These are phyloP conservation scores for Ophion ventricosus DNA, from an alignment of 2,888 invertebrate species.

Conservation along the genomic window DNA sequence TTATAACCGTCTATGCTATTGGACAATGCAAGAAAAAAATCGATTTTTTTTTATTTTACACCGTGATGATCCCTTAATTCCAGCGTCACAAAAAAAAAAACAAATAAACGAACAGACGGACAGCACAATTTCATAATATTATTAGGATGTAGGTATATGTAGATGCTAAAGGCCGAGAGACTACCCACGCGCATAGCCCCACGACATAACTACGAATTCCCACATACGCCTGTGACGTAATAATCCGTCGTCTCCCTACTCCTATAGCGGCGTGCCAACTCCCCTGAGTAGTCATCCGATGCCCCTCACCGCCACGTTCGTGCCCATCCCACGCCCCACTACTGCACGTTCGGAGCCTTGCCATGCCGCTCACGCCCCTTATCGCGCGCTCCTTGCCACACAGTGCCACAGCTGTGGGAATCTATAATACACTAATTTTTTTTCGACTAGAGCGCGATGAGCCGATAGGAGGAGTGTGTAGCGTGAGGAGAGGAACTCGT, in stretches of 20 bases:
- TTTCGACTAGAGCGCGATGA: background rate
- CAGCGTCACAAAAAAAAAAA: too few relatives aligned
- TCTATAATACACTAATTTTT: too few relatives aligned
- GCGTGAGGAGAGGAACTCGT: conserved; percentile 54
- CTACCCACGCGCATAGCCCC: conserved; percentile 6
- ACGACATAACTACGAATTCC: conserved; percentile 28
- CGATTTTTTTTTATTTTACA: too few relatives aligned
- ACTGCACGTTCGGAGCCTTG: background rate
- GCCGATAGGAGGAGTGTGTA: conserved; percentile 2
- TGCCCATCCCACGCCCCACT: background rate
- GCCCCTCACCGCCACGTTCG: background rate
- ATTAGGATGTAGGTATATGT: background rate
- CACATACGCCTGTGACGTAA: conserved; percentile 47
- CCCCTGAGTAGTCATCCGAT: conserved; percentile 14
- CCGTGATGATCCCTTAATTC: too few relatives aligned
- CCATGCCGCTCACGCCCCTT: background rate
- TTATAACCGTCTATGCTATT: too few relatives aligned
- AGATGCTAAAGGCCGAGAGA: background rate
- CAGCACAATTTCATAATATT: too few relatives aligned
- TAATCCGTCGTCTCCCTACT: background rate
- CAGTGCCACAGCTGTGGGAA: too few relatives aligned
- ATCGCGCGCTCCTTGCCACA: background rate
- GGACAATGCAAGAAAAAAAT: too few relatives aligned
- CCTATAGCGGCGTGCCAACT: conserved; percentile 11
- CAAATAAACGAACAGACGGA: too few relatives aligned